Percentiles rank a stretch among this genome's conserved stretches.
phyloP scores from a whole-genome alignment of 1,140 invertebrate genomes.

The Pogonomyrmex californicus region DNA sequence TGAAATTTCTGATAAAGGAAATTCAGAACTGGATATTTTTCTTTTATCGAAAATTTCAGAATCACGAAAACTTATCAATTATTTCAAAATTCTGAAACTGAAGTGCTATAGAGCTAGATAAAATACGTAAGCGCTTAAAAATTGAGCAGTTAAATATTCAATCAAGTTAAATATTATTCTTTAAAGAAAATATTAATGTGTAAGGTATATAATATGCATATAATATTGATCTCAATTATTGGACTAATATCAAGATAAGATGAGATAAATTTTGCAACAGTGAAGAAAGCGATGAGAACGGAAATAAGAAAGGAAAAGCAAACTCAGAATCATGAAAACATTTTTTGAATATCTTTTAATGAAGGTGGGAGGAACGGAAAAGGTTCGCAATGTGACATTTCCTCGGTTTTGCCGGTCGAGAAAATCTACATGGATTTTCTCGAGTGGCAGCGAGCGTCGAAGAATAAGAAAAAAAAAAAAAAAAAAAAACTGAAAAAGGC shows the following conservation, averaged over 20 bases:
- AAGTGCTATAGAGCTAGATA: background rate
- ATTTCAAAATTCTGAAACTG: background rate
- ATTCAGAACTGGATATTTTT: no score
- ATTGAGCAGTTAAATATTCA: background rate
- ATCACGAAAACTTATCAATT: background rate
- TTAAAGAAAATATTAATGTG: background rate
- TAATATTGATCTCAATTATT: background rate
- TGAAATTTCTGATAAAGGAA: background rate
- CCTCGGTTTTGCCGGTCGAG: background rate
- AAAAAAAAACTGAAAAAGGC: slow-evolving; percentile 38
- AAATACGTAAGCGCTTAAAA: background rate
- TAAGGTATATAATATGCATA: background rate
- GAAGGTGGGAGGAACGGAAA: background rate
- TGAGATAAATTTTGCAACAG: background rate
- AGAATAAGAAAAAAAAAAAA: background rate
- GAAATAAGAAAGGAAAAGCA: slow-evolving; percentile 2
- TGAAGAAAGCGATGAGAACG: background rate
- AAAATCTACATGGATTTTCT: background rate
- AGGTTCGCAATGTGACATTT: slow-evolving; percentile 25
- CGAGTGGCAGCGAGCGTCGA: slow-evolving; percentile 14
- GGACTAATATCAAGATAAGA: background rate
- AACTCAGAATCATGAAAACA: slow-evolving; percentile 5
- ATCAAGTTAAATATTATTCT: background rate
- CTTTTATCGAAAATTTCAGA: background rate
- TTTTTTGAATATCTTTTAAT: slow-evolving; percentile 34